Percentiles rank a stretch among this genome's conserved stretches.
These are phyloP conservation scores for Myoxocephalus aenaeus DNA, from an alignment of 2,797 vertebrate genomes.

Conservation along the genomic window DNA sequence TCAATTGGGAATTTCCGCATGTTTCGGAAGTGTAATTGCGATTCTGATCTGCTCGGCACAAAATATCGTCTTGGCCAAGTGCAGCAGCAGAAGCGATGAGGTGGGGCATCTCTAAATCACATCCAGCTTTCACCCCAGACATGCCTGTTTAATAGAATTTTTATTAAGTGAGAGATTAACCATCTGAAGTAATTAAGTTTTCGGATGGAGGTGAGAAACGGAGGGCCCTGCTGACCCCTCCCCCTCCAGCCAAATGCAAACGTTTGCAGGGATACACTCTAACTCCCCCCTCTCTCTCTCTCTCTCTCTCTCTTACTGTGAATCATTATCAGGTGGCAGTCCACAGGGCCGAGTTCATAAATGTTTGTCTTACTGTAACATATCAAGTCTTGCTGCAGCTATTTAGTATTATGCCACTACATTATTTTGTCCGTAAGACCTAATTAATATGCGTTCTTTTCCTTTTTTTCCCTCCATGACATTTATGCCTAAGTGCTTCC, in stretches of 20 bases:
- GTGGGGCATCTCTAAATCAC: constrained; percentile 45
- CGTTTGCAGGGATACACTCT: constrained; percentile 21
- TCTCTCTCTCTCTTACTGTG: constrained; percentile 8
- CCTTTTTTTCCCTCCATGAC: not conserved
- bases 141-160: constrained; percentile 55
- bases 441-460: constrained; percentile 66
- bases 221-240: constrained; percentile 4
- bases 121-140: constrained; percentile 41
- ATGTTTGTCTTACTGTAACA: constrained; percentile 37
- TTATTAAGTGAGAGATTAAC: constrained; percentile 68
- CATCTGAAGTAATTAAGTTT: constrained; percentile 61
- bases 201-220: constrained; percentile 56
- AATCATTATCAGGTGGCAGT: constrained; percentile 10
- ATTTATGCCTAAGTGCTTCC: constrained; percentile 45
- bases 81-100: constrained; percentile 24
- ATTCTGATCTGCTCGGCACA: not conserved
- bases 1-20: constrained; percentile 23
- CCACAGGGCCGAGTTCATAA: constrained; percentile 35
- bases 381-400: constrained; percentile 38
- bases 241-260: constrained; percentile 35
- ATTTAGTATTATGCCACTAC: constrained; percentile 38
- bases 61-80: constrained; percentile 20
- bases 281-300: not conserved
- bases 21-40: constrained; percentile 25
- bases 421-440: constrained; percentile 65